Evolutionary conservation across 2,888 invertebrate species (phyloP), one percentile per base, ranked within the genome.

Genomic region (Agonum fuliginosum): DNA sequence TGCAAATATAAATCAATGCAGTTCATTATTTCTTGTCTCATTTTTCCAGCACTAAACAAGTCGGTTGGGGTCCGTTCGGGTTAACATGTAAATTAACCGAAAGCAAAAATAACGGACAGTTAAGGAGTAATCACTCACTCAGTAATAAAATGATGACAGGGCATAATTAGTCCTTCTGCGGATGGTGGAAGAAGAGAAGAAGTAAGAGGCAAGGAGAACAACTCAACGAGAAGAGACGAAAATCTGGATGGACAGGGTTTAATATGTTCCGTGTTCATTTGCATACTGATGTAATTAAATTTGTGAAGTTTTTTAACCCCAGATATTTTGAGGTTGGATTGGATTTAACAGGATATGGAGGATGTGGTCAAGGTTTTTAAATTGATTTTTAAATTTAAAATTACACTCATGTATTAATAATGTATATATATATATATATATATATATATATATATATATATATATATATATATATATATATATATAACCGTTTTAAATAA

Each of bases 131-230:
- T 73, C 73, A 73, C 58, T 73, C 73, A 73, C 62, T 62, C 34
- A 62, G 73, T 73, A 73, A 73, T 73, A 62, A 73, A 73, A 73
- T 62, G 73, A 73, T 62, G 73, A 73, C 73, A 73, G 73, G 41
- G 24, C 27, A 27, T 73, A 73, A 73, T 73, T 73, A 73, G 58
- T 58, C 72, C 73, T 73, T 72, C 20, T 51, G 27, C 54, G 37
- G 72, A 34, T 10, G 27, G 27, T 43, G 34, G 20, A 67, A 37
- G 37, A 54, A 20, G 19, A 12, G 67, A 67, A 20, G 37, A 19
- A 22, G 5, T 37, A 37, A 62, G 58, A 3, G 54, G 27, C 12
- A 10, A 17, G 30, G 14, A 19, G 20, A 5, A 30, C 48, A 20
- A 20, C 6, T 10, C 10, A 48, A 48, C 48, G 54, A 17, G 17